Percentiles rank a stretch among this genome's conserved stretches.
phyloP scores from a whole-genome alignment of 2,888 invertebrate genomes.

The Callyntrura guangdongensis region DNA sequence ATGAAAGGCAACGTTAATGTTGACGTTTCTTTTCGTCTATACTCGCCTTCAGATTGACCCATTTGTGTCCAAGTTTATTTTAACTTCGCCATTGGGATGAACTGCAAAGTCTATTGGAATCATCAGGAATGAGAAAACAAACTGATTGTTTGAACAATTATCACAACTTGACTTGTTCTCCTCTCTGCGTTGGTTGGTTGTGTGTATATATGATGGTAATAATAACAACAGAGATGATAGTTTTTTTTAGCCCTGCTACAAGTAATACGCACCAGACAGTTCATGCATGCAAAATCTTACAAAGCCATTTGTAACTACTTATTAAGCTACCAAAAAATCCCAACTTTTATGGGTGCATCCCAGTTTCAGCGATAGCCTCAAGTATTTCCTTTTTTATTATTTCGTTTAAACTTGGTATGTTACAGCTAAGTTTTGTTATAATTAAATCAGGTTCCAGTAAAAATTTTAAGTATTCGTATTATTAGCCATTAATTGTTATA shows the following conservation, averaged over 20 bases:
- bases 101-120: slow-evolving; percentile 30
- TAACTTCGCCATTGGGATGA: slow-evolving; percentile 19
- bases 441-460: too few relatives aligned
- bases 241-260: background rate
- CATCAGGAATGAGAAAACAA: background rate
- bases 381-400: too few relatives aligned
- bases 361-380: too few relatives aligned
- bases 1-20: slow-evolving; percentile 24
- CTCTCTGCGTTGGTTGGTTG: background rate
- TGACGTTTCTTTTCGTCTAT: slow-evolving; percentile 20
- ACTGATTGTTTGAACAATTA: slow-evolving; percentile 23
- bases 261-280: background rate
- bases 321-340: too few relatives aligned
- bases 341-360: background rate
- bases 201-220: background rate
- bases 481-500: too few relatives aligned
- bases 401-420: too few relatives aligned
- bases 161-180: slow-evolving; percentile 56
- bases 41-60: slow-evolving; percentile 28
- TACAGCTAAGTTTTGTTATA: too few relatives aligned
- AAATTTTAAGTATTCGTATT: too few relatives aligned
- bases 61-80: slow-evolving; percentile 21
- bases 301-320: background rate
- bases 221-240: slow-evolving; percentile 4
- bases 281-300: too few relatives aligned